Evolutionary conservation across 2,797 vertebrate genomes (phyloP).

Genomic region (Thunnus albacares): DNA sequence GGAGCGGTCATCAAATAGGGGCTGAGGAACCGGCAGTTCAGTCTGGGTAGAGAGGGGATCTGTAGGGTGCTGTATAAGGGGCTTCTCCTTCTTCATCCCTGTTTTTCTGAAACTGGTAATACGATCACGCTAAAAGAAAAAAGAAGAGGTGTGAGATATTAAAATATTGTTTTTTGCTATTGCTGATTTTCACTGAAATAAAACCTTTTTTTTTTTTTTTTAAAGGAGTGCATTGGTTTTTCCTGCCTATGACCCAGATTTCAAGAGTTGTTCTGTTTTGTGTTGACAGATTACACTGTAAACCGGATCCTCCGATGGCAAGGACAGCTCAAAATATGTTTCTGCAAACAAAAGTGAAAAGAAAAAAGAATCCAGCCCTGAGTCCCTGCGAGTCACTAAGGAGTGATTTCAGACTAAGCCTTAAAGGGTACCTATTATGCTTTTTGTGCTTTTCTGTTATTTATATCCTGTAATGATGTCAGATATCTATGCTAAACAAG

Average conservation of each 20-base stretch:
- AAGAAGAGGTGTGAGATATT: constrained; percentile 41
- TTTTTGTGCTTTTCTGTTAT: too few species aligned
- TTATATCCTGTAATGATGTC: too few species aligned
- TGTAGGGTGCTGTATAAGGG: constrained; percentile 94
- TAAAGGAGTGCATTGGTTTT: background rate
- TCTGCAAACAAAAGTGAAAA: constrained; percentile 1
- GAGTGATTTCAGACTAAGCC: background rate
- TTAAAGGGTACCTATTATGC: background rate
- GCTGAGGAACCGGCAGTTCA: constrained; percentile 93
- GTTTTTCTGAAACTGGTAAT: constrained; percentile 97
- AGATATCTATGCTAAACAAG: too few species aligned
- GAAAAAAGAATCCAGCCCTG: background rate
- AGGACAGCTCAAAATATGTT: constrained; percentile 7
- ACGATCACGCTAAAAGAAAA: constrained; percentile 92
- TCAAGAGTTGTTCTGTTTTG: background rate
- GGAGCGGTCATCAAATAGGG: constrained; percentile 93
- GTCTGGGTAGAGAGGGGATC: constrained; percentile 88
- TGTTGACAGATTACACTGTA: constrained; percentile 11
- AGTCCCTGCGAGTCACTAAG: background rate
- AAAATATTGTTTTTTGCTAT: constrained; percentile 17
- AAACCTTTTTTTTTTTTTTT: background rate
- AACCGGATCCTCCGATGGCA: background rate
- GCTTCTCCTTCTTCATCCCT: constrained; percentile 94
- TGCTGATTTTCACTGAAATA: constrained; percentile 3
- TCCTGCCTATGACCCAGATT: background rate